Percentiles rank a stretch among this genome's conserved stretches.
Evolutionary conservation across 2,888 invertebrate genomes (phyloP).

Genomic region (Tetragonula carbonaria): DNA sequence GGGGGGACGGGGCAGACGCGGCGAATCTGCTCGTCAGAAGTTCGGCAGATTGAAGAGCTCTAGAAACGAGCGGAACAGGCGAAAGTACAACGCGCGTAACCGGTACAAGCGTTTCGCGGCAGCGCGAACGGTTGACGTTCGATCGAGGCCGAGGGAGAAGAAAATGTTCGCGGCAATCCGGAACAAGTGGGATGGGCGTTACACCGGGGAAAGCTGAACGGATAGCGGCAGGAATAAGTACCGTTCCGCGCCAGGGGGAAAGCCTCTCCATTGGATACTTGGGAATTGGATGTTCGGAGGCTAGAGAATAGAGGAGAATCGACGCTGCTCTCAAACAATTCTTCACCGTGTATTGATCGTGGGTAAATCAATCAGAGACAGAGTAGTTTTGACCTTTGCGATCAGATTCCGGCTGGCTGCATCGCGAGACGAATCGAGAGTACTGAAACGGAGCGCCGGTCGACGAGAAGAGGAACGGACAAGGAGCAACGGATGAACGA

Average conservation of each 20-base stretch:
- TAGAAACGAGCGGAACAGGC: conserved; percentile 25
- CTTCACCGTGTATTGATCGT: conserved; percentile 74
- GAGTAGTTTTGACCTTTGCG: conserved; percentile 72
- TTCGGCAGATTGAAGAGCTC: background rate
- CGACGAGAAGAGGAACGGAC: background rate
- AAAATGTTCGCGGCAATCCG: conserved; percentile 62
- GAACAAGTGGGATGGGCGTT: conserved; percentile 62
- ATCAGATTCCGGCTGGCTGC: conserved; percentile 66
- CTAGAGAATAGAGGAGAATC: conserved; percentile 54
- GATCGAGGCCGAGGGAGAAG: conserved; percentile 50
- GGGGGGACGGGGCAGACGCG: background rate
- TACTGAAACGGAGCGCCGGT: background rate
- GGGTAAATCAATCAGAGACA: conserved; percentile 74
- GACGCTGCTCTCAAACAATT: conserved; percentile 67
- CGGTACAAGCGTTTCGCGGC: conserved; percentile 56
- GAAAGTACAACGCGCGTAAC: background rate
- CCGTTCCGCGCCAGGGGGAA: conserved; percentile 49
- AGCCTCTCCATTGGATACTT: conserved; percentile 63
- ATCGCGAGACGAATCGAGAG: conserved; percentile 1
- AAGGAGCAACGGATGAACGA: conserved; percentile 2
- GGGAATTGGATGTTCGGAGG: conserved; percentile 70
- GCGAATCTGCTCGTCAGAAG: background rate
- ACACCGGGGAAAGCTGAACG: conserved; percentile 59
- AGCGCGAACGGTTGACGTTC: conserved; percentile 70
- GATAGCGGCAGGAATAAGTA: conserved; percentile 71